Conservation (phyloP, 2,113 vertebrate genomes). For the Morone saxatilis region DNA sequence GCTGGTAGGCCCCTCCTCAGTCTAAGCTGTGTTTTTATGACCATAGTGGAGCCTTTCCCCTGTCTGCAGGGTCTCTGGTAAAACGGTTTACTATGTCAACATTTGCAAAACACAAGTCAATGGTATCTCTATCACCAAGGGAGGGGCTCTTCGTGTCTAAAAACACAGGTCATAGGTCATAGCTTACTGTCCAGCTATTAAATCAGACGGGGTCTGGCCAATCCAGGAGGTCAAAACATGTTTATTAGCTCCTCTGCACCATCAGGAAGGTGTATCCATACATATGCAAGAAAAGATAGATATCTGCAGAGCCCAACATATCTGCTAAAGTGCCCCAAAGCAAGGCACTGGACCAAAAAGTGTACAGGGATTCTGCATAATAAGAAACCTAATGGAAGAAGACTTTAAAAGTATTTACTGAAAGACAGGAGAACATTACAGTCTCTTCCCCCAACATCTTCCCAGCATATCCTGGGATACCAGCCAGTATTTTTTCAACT, state of each 20-base stretch:
- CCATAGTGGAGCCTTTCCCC: slow-evolving; percentile 13
- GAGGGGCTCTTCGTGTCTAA: slow-evolving; percentile 29
- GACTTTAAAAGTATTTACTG: slow-evolving; percentile 28
- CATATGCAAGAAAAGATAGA: background rate
- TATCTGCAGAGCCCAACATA: background rate
- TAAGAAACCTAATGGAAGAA: too few relatives aligned
- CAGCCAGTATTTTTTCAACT: slow-evolving; percentile 19
- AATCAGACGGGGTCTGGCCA: background rate
- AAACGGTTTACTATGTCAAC: slow-evolving; percentile 54
- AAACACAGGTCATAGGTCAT: slow-evolving; percentile 7
- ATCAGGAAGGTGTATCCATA: background rate
- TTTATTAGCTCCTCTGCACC: background rate
- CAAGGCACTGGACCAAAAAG: too few relatives aligned
- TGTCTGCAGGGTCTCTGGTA: slow-evolving; percentile 33
- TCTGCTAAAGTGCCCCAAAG: background rate
- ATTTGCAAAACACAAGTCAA: slow-evolving; percentile 50
- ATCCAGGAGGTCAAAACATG: background rate
- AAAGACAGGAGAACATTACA: background rate
- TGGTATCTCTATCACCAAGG: slow-evolving; percentile 19
- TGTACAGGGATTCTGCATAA: too few relatives aligned
- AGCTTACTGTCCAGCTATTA: slow-evolving; percentile 1
- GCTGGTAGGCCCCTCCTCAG: background rate
- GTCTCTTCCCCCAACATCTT: slow-evolving; percentile 3
- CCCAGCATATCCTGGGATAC: slow-evolving; percentile 10
- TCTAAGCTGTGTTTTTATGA: slow-evolving; percentile 37